Base-by-base conservation (phyloP, 2,797 vertebrate genomes). In the Sparus aurata region DNA sequence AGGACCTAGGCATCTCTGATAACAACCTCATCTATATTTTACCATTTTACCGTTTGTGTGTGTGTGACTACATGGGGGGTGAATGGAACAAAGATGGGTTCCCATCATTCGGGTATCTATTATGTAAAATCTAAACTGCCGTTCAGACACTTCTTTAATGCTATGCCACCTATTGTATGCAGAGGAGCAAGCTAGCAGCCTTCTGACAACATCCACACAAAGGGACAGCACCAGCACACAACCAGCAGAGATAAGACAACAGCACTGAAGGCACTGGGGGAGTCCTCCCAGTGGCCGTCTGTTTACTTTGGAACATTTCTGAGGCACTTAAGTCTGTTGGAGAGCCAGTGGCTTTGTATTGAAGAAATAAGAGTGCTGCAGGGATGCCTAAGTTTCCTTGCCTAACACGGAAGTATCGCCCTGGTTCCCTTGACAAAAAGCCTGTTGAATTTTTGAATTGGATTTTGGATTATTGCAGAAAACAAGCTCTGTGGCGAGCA, bases 1-100 rank as follows among this genome's bases (percentile, higher is more conserved):
- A 59, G 77, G 60, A 77, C 66, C 50, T 2, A 12, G 65, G 74
- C 75, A 22, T 90, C 87, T 87, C 84, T 61, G 74, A 87, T 87
- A 87, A 89, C 89, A 85, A 52, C 65, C 73, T 93, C 87, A 92
- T 93, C 74, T 84, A 92, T 91, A 91, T 90, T 93, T 92, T 64
- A 93, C 64, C 23, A 27, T 50, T 80, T 79, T 22, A 10, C 23
- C 52, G 78, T 84, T 52, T 77, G 69, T 64, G 57, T 67, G 62
- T 61, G 73, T n/a, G 62, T 69, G 72, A 59, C 75, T 62, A 72
- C 59, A 63, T 59, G 52, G 67, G 60, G 55, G 66, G 68, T 64
- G 60, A 85, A 47, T 68, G 69, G 69, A 77, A 68, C 76, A 85
- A 63, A 65, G 84, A 76, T 52, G 64, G 77, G 69, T 70, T 82